Evolutionary conservation across 2,113 vertebrate species (phyloP).

Genomic region (Sterna hirundo): DNA sequence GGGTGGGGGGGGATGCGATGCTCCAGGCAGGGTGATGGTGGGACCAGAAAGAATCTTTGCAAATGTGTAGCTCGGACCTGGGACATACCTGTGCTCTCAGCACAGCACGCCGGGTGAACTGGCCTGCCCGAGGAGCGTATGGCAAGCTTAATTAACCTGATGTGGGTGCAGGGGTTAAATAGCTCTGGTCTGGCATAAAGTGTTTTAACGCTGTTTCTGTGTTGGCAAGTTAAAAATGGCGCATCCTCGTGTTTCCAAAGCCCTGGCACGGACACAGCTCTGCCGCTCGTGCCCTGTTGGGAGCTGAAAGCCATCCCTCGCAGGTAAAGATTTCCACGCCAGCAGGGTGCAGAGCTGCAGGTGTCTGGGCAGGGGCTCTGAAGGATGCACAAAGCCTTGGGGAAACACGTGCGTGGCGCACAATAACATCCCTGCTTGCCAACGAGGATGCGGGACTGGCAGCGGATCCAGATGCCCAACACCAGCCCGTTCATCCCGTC

Average conservation of each 20-base stretch:
- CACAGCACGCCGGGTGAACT: accelerated
- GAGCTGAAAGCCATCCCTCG: neutral
- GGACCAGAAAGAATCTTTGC: neutral
- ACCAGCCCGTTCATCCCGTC: neutral
- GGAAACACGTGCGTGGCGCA: accelerated
- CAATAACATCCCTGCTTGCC: accelerated
- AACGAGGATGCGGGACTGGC: accelerated
- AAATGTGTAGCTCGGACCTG: neutral
- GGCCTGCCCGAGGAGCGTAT: accelerated
- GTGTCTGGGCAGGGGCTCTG: neutral
- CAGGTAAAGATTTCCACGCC: accelerated
- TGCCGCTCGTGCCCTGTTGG: neutral
- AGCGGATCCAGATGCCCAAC: neutral
- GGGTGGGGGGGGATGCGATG: no score
- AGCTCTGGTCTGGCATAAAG: no score
- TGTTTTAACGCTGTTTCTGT: neutral
- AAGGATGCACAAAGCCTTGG: accelerated
- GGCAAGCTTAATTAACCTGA: neutral
- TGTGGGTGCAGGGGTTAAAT: neutral
- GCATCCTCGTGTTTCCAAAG: neutral
- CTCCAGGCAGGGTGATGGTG: neutral
- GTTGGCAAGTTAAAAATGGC: neutral
- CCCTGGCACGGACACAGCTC: accelerated
- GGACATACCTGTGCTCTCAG: neutral
- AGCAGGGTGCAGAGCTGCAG: neutral